phyloP scores from a whole-genome alignment of 2,797 vertebrate species.

The Pogoniulus pusillus region DNA sequence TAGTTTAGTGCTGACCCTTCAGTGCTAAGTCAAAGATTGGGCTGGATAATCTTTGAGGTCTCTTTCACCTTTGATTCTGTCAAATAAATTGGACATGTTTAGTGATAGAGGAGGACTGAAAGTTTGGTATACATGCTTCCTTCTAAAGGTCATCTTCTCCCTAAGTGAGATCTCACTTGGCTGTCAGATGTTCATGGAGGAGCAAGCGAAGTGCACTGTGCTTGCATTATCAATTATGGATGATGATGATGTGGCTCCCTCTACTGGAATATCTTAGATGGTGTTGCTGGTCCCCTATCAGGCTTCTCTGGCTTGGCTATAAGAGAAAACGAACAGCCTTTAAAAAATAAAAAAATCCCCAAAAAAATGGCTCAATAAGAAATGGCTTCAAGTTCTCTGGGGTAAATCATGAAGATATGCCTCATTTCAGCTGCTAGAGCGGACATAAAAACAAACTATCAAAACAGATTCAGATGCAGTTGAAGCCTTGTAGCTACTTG shows the following conservation, averaged over 20 bases:
- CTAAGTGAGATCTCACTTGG: neutral
- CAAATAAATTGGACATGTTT: neutral
- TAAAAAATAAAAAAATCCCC: neutral
- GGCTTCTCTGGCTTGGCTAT: neutral
- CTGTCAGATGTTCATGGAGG: neutral
- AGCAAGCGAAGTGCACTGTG: neutral
- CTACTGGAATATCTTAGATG: conserved; percentile 13
- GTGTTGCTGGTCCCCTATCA: neutral
- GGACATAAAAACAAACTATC: neutral
- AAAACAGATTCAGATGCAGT: neutral
- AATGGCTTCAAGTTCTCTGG: neutral
- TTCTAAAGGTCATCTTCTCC: neutral
- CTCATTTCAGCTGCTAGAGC: neutral
- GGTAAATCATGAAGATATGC: neutral
- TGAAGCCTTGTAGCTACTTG: neutral
- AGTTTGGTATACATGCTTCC: neutral
- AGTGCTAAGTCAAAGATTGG: too few relatives aligned
- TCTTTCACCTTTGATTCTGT: neutral
- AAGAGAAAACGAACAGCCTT: neutral
- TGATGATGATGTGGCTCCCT: conserved; percentile 49
- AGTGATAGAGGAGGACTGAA: neutral
- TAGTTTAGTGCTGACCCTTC: too few relatives aligned
- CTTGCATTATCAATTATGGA: neutral
- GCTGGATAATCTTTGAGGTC: too few relatives aligned
- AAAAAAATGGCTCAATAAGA: neutral